Conservation (phyloP, 2,113 vertebrate genomes). For the Pyrgilauda ruficollis region DNA sequence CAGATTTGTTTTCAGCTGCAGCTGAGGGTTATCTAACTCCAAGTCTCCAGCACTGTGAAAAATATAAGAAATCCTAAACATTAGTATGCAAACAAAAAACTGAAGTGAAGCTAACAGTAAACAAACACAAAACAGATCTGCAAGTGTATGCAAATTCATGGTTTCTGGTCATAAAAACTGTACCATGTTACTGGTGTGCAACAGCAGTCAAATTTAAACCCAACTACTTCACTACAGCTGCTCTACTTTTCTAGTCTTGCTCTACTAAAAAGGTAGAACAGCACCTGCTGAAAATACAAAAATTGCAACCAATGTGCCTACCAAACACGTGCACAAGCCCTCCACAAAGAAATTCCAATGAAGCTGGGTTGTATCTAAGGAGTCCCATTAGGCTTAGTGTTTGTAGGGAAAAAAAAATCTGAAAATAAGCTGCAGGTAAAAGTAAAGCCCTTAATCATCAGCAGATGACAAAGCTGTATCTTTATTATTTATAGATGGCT, state of each 20-base stretch:
- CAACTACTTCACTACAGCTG: background rate
- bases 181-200: background rate
- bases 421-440: background rate
- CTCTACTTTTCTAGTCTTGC: background rate
- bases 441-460: background rate
- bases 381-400: rapidly evolving
- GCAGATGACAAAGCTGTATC: background rate
- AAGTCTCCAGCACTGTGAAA: background rate
- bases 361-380: background rate
- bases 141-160: background rate
- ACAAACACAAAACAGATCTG: background rate
- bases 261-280: background rate
- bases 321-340: background rate
- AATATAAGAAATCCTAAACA: background rate
- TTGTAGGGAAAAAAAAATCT: background rate
- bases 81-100: background rate
- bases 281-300: background rate
- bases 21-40: background rate
- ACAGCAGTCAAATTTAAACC: background rate
- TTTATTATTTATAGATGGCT: background rate
- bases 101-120: background rate
- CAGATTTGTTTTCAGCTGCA: background rate
- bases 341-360: background rate
- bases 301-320: background rate
- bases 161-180: background rate